Evolutionary conservation across 1,140 invertebrate genomes (phyloP).

Genomic region (Drosophila truncata): DNA sequence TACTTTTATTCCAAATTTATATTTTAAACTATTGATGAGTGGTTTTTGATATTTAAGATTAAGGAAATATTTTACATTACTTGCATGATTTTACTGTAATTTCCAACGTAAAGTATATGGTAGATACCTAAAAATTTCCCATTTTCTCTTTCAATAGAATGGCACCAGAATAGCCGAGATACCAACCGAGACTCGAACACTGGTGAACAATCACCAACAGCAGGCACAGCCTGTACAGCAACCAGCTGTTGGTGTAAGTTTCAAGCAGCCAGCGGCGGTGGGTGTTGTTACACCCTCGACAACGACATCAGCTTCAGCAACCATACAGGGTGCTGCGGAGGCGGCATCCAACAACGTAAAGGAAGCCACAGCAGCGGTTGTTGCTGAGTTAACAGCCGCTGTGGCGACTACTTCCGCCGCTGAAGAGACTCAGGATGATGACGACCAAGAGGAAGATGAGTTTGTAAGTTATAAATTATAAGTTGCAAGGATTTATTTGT

Average conservation of each 20-base stretch:
- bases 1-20: background rate
- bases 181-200: conserved; percentile 62
- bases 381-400: conserved; percentile 10
- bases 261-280: conserved; percentile 33
- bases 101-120: background rate
- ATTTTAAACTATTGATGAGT: background rate
- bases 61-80: no score
- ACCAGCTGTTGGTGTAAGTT: conserved; percentile 57
- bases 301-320: conserved; percentile 41
- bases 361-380: conserved; percentile 43
- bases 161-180: conserved; percentile 65
- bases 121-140: conserved; percentile 14
- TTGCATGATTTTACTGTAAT: background rate
- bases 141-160: conserved; percentile 37
- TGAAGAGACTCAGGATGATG: conserved; percentile 33
- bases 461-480: conserved; percentile 57
- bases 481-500: background rate
- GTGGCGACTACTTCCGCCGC: conserved; percentile 9
- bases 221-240: conserved; percentile 50
- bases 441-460: conserved; percentile 85
- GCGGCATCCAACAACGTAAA: conserved; percentile 18
- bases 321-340: conserved; percentile 51
- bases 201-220: conserved; percentile 62
- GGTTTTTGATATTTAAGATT: no score
- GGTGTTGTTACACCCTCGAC: conserved; percentile 49